Percentiles rank a stretch among this genome's conserved stretches.
Evolutionary conservation across 2,888 invertebrate genomes (phyloP).

Genomic region (Lutraria lutraria): DNA sequence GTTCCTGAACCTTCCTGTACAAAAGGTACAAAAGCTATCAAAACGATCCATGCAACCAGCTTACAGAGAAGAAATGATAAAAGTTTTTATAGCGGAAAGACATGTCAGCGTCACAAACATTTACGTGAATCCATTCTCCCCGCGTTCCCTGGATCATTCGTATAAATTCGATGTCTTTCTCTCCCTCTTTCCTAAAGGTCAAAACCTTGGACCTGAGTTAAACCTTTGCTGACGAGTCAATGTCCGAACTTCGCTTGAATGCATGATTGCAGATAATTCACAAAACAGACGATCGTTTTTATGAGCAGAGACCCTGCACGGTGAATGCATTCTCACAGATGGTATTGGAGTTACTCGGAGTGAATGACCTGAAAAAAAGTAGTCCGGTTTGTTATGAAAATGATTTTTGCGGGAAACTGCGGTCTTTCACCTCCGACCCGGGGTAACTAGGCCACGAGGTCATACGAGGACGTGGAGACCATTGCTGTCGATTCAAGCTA

Average conservation of each 20-base stretch:
- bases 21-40: too few relatives aligned
- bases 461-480: constrained; percentile 14
- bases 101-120: neutral
- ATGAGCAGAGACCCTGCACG: constrained; percentile 35
- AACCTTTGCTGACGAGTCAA: constrained; percentile 33
- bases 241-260: constrained; percentile 34
- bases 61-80: neutral
- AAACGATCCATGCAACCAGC: too few relatives aligned
- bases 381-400: constrained; percentile 65
- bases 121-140: neutral
- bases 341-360: constrained; percentile 41
- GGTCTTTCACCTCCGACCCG: constrained; percentile 61
- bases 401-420: constrained; percentile 49
- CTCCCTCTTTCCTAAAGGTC: neutral
- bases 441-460: constrained; percentile 51
- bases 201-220: constrained; percentile 24
- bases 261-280: constrained; percentile 17
- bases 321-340: constrained; percentile 37
- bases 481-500: constrained; percentile 23
- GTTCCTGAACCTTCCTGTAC: too few relatives aligned
- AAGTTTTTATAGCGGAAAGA: neutral
- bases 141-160: neutral
- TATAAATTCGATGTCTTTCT: neutral
- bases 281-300: constrained; percentile 37
- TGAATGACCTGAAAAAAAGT: constrained; percentile 60